Evolutionary conservation across 1,140 invertebrate species (phyloP).

Genomic region (Anagrus nilaparvatae): DNA sequence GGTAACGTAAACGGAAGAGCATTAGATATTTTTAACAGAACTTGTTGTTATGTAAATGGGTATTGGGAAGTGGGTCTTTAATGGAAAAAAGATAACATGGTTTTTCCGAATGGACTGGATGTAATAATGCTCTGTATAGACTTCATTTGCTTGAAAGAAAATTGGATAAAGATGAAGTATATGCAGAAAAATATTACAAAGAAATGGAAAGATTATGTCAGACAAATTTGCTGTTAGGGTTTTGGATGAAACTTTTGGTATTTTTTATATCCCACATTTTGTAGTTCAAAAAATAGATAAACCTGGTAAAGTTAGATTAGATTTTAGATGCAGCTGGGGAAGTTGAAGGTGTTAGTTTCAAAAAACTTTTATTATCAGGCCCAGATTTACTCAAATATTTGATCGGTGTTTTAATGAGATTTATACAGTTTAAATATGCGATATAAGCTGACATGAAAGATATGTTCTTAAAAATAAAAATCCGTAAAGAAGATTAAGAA

Average conservation of each 20-base stretch:
- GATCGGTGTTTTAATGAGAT: background rate
- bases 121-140: background rate
- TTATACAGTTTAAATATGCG: background rate
- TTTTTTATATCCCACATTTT: too few species aligned
- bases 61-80: too few species aligned
- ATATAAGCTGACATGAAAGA: slow-evolving; percentile 25
- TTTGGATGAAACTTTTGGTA: too few species aligned
- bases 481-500: slow-evolving; percentile 20
- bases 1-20: too few species aligned
- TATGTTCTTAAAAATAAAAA: slow-evolving; percentile 28
- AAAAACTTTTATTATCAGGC: background rate
- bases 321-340: background rate
- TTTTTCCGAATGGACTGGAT: too few species aligned
- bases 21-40: too few species aligned
- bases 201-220: background rate
- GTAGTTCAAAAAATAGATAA: too few species aligned
- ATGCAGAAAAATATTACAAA: background rate
- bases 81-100: too few species aligned
- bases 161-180: background rate
- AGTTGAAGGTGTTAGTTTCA: background rate
- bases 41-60: too few species aligned
- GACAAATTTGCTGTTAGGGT: too few species aligned
- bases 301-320: background rate
- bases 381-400: background rate
- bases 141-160: background rate